Conservation (phyloP, 2,113 vertebrate species). For the Microtus pennsylvanicus region DNA sequence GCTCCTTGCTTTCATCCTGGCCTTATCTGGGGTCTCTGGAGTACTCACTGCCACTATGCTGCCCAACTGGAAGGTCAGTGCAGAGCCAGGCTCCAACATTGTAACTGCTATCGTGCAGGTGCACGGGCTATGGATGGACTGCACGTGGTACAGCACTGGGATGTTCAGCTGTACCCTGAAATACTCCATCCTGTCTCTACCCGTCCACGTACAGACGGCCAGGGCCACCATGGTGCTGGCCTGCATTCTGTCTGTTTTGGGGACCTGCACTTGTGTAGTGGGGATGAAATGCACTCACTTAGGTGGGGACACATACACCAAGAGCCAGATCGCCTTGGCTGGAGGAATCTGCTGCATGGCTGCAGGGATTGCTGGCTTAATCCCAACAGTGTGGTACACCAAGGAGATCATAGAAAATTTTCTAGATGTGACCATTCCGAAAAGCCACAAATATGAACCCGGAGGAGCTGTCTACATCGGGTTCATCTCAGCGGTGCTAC, state of each 20-base stretch:
- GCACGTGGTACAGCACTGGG: slow-evolving; percentile 98
- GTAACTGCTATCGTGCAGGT: slow-evolving; percentile 94
- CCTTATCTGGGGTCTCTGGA: slow-evolving; percentile 92
- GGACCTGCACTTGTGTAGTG: slow-evolving; percentile 92
- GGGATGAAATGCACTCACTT: slow-evolving; percentile 96
- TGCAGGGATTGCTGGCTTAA: slow-evolving; percentile 91
- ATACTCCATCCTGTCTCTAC: slow-evolving; percentile 93
- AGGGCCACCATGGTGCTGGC: slow-evolving; percentile 96
- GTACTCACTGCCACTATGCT: slow-evolving; percentile 93
- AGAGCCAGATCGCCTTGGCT: slow-evolving; percentile 91
- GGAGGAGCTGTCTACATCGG: slow-evolving; percentile 95
- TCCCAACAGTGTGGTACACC: slow-evolving; percentile 96
- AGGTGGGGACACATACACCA: slow-evolving; percentile 91
- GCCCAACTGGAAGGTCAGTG: slow-evolving; percentile 97
- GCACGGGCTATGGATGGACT: slow-evolving; percentile 99
- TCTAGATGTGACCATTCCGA: slow-evolving; percentile 92
- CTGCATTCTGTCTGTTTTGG: slow-evolving; percentile 92
- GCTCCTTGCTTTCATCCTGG: slow-evolving; percentile 94
- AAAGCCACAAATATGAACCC: slow-evolving; percentile 95
- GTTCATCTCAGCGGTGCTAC: slow-evolving; percentile 93
- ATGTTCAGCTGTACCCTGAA: slow-evolving; percentile 97
- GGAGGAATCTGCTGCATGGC: slow-evolving; percentile 92
- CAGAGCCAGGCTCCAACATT: slow-evolving; percentile 93
- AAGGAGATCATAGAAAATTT: slow-evolving; percentile 95
- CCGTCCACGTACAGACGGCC: slow-evolving; percentile 94